Evolutionary conservation across 2,113 vertebrate species (phyloP), one percentile per base, ranked within the genome.

Genomic region (Corynorhinus townsendii): DNA sequence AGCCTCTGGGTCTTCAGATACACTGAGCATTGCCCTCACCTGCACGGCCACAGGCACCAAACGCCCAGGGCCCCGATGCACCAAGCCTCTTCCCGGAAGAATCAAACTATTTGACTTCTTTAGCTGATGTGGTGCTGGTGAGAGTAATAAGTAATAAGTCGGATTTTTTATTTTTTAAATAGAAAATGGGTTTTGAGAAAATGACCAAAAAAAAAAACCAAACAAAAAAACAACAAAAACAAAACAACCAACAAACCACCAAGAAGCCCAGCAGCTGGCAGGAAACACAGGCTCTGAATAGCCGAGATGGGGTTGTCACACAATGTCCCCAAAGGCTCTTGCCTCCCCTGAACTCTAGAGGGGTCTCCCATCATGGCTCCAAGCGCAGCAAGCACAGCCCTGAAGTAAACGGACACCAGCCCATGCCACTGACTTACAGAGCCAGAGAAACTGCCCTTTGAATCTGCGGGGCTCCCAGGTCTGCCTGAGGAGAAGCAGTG

Each of bases 401-500:
- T 28, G 11, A 83, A 38, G 69, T 33, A 24, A 59, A 33, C 0
- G 45, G 80, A 62, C 35, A 3, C 0, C 54, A 1, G 52, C 52
- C 22, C 4, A 0, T 3, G 35, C 92, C 59, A 91, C 94, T 93
- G 94, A 86, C 54, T 90, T 66, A 90, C 69, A 56, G 45, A 77
- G 82, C 83, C 43, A 69, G 66, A 68, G 45, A 81, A 97, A 95
- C 96, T 97, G 98, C 97, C 96, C 89, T 92, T 95, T 76, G 86
- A 97, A 96, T 85, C 96, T 92, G 95, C 96, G 95, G 95, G 75
- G 90, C 88, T 96, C 93, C 92, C 90, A 93, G 97, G 96, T 97
- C 24, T 84, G 96, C 87, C 89, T 0, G 0, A 95, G 90, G 79
- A 96, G 84, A 59, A 26, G 24, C 56, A 59, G 56, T 19, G 66